These are phyloP conservation scores for Rutilus rutilus DNA, from an alignment of 2,113 vertebrate species.

Conservation along the genomic window DNA sequence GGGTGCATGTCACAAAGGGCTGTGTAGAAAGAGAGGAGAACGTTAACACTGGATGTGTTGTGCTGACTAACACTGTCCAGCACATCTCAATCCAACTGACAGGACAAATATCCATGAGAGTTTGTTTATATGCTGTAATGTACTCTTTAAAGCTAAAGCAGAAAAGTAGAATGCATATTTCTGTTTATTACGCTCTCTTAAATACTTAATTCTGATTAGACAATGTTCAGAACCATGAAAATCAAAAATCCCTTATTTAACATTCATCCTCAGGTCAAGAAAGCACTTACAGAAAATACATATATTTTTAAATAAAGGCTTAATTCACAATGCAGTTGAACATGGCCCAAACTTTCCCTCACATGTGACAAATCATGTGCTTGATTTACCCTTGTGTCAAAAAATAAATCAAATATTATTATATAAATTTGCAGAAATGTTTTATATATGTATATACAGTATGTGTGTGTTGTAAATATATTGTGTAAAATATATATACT, in stretches of 20 bases:
- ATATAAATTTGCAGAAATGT: background rate
- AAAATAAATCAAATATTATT: background rate
- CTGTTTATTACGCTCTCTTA: background rate
- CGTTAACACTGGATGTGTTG: slow-evolving; percentile 4
- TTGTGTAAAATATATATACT: too few relatives aligned
- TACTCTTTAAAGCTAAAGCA: background rate
- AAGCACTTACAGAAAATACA: too few relatives aligned
- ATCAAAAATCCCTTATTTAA: background rate
- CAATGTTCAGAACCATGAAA: background rate
- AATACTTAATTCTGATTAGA: background rate
- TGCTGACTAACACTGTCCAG: background rate
- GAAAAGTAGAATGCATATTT: background rate
- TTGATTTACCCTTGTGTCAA: background rate
- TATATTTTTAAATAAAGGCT: background rate
- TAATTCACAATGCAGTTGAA: background rate
- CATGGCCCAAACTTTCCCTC: background rate
- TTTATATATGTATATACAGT: too few relatives aligned
- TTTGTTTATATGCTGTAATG: background rate
- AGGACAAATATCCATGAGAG: background rate
- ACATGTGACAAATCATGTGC: background rate
- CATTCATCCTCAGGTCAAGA: too few relatives aligned
- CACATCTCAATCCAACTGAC: background rate
- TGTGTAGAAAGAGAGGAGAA: slow-evolving; percentile 66
- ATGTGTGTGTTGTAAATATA: too few relatives aligned
- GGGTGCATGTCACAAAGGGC: slow-evolving; percentile 98